Evolutionary conservation across 2,888 invertebrate species (phyloP).

Genomic region (Nomada lathburiana): DNA sequence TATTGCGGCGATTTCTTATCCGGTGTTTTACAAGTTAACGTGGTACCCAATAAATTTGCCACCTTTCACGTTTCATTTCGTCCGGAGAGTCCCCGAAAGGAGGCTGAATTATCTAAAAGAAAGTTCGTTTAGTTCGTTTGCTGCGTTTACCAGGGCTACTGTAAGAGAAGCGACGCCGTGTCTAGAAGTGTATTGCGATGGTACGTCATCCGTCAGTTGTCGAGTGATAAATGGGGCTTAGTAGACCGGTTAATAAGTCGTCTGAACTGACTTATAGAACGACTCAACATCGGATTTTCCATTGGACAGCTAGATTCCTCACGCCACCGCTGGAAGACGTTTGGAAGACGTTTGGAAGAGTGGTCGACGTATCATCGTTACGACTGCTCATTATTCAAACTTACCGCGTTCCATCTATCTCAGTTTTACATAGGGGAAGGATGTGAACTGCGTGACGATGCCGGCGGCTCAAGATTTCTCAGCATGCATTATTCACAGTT

Average conservation of each 20-base stretch:
- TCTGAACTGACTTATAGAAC: conserved; percentile 63
- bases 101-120: too few relatives aligned
- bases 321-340: conserved; percentile 22
- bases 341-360: conserved; percentile 52
- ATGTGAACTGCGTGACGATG: conserved; percentile 80
- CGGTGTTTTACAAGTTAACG: too few relatives aligned
- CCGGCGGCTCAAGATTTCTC: conserved; percentile 71
- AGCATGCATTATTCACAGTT: conserved; percentile 80
- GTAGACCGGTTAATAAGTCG: conserved; percentile 73
- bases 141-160: not conserved
- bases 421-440: conserved; percentile 79
- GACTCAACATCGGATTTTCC: conserved; percentile 64
- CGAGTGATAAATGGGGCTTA: conserved; percentile 72
- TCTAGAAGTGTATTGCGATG: conserved; percentile 48
- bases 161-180: not conserved
- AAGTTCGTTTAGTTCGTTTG: not conserved
- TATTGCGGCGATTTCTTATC: too few relatives aligned
- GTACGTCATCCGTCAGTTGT: conserved; percentile 46
- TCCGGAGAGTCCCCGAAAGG: too few relatives aligned
- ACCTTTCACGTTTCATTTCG: too few relatives aligned
- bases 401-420: conserved; percentile 81
- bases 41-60: too few relatives aligned
- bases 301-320: conserved; percentile 46
- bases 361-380: conserved; percentile 77
- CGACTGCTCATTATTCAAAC: conserved; percentile 81